Evolutionary conservation across 2,888 invertebrate genomes (phyloP), one percentile per base, ranked within the genome.

Genomic region (Oeneis ivallda): DNA sequence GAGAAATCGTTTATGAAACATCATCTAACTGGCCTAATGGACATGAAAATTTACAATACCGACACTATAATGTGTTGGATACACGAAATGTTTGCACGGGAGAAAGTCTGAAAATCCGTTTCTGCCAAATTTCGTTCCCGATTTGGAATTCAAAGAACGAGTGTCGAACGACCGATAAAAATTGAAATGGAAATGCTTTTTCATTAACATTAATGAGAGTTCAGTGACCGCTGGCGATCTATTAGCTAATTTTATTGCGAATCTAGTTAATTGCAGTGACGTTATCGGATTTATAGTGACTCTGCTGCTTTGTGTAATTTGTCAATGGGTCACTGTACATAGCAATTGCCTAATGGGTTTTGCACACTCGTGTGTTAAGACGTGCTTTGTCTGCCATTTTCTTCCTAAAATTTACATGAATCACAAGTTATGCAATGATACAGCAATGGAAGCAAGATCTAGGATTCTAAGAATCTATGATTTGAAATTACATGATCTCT

Each of bases 121-220:
- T 62, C 68, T 66, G 64, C 65, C 61, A 66, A 76, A 77, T 75
- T 80, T 76, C 67, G 74, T 74, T 73, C 66, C 68, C 76, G 72
- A 81, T 80, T 83, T 75, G 68, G 72, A 76, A 77, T 79, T 76
- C 71, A 75, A 80, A 75, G 67, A 77, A 74, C 71, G 72, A 72
- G 75, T 72, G 70, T 66, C 66, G 72, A 73, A 73, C 66, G 72
- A 72, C 73, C 77, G 71, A 74, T n/a, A 73, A 76, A 79, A 76
- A 76, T 76, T 67, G 69, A 47, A 76, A 77, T 76, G 66, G 69
- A 78, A 74, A 78, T 76, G 74, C 70, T 77, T 74, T 71, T 74
- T 72, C 70, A 79, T 84, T 82, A 77, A 77, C 77, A 84, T 83
- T 80, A 81, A 86, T 86, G 82, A 54, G 70, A 76, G 87, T 79